Evolutionary conservation across 2,888 invertebrate genomes (phyloP).

Genomic region (Lumbricus terrestris): DNA sequence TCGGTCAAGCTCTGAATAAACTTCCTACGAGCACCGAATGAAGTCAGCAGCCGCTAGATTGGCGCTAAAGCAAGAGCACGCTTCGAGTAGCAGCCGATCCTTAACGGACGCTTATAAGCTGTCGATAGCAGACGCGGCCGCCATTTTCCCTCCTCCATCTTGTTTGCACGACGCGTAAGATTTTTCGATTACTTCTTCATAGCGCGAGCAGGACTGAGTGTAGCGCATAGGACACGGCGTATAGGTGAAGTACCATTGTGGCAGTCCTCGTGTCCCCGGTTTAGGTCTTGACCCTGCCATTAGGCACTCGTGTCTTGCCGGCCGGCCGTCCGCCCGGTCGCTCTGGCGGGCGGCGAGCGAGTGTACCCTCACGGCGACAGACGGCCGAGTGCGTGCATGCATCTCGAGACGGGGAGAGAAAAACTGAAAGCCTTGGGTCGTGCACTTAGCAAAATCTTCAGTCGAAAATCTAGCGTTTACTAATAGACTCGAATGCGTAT

Average conservation of each 20-base stretch:
- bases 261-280: not conserved
- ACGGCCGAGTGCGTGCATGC: not conserved
- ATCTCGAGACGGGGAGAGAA: not conserved
- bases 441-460: conserved; percentile 5
- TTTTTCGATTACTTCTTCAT: conserved; percentile 17
- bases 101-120: not conserved
- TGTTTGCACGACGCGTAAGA: conserved; percentile 9
- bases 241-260: not conserved
- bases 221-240: not conserved
- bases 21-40: not conserved
- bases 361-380: not conserved
- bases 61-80: not conserved
- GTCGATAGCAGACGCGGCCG: not conserved
- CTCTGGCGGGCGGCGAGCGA: not conserved
- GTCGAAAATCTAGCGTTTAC: not conserved
- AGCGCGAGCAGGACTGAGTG: not conserved
- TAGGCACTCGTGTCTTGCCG: conserved; percentile 5
- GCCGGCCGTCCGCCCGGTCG: no score
- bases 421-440: not conserved
- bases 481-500: not conserved
- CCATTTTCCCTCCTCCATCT: conserved; percentile 5
- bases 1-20: conserved; percentile 13
- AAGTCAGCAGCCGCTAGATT: not conserved
- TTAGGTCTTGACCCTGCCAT: not conserved
- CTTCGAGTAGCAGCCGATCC: conserved; percentile 5